A percentile compares a stretch with the other conserved stretches of the same genome.
Evolutionary conservation across 2,797 vertebrate species (phyloP).

Genomic region (Chiloscyllium punctatum): DNA sequence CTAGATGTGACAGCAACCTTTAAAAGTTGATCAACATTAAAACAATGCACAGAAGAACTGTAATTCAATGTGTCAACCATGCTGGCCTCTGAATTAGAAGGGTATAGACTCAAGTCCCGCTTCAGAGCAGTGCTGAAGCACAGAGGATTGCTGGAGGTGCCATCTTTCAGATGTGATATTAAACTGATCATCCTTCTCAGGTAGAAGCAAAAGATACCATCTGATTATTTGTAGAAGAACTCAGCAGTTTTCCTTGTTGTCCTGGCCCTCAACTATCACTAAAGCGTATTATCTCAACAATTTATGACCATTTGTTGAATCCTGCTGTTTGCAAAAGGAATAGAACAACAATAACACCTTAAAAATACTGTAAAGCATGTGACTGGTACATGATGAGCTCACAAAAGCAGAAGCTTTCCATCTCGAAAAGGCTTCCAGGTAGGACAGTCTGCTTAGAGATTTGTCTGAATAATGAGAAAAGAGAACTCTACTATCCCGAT

Average conservation of each 20-base stretch:
- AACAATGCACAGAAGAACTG: background rate
- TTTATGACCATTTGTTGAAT: background rate
- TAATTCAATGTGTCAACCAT: background rate
- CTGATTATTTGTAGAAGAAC: background rate
- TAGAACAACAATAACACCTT: background rate
- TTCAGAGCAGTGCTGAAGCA: background rate
- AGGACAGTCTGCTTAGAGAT: background rate
- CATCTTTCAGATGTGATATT: too few species aligned
- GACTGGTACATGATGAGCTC: background rate
- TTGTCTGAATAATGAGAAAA: background rate
- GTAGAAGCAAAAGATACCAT: background rate
- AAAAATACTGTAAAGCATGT: background rate
- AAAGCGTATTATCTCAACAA: background rate
- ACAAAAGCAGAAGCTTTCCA: background rate
- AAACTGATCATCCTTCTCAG: background rate
- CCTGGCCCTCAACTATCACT: background rate
- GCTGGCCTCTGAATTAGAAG: background rate
- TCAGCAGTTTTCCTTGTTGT: background rate
- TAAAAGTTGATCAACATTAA: background rate
- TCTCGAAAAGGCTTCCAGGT: background rate
- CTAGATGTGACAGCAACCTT: background rate
- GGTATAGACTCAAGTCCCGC: background rate
- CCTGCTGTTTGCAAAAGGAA: background rate
- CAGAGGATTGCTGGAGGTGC: background rate
- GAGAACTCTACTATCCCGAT: background rate